These are phyloP conservation scores for Cotesia congregata DNA, from an alignment of 2,888 invertebrate genomes.

Conservation along the genomic window DNA sequence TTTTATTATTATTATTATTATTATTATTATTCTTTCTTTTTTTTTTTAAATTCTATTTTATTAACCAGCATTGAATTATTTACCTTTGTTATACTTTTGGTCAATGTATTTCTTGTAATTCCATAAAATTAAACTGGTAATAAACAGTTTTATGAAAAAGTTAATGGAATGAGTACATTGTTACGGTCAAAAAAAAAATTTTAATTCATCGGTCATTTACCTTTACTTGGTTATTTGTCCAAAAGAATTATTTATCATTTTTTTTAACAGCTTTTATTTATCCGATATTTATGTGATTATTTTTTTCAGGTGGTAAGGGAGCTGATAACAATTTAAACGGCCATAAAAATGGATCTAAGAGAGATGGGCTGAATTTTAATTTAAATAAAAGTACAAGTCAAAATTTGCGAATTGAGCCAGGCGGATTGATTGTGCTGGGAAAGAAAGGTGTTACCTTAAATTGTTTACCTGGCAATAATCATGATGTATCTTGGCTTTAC, in stretches of 20 bases:
- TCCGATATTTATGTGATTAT: background rate
- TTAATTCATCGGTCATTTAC: background rate
- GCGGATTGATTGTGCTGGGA: conserved; percentile 62
- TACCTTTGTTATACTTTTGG: background rate
- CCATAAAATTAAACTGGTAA: background rate
- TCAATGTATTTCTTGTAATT: conserved; percentile 15
- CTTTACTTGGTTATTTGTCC: background rate
- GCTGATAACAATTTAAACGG: conserved; percentile 55
- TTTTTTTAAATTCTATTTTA: background rate
- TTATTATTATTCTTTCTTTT: background rate
- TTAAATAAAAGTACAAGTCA: conserved; percentile 54
- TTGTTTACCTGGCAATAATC: conserved; percentile 57
- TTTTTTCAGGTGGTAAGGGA: conserved; percentile 58
- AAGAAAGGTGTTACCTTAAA: conserved; percentile 62
- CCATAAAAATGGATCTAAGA: conserved; percentile 58
- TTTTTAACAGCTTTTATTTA: background rate
- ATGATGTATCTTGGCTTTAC: conserved; percentile 62
- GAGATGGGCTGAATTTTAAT: conserved; percentile 55
- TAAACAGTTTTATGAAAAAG: background rate
- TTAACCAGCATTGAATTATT: background rate
- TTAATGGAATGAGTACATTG: background rate
- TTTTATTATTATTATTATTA: background rate
- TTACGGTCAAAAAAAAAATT: background rate
- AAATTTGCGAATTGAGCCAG: conserved; percentile 61
- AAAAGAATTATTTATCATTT: background rate